Evolutionary conservation across 1,140 invertebrate species (phyloP).

Genomic region (Elysia chlorotica): DNA sequence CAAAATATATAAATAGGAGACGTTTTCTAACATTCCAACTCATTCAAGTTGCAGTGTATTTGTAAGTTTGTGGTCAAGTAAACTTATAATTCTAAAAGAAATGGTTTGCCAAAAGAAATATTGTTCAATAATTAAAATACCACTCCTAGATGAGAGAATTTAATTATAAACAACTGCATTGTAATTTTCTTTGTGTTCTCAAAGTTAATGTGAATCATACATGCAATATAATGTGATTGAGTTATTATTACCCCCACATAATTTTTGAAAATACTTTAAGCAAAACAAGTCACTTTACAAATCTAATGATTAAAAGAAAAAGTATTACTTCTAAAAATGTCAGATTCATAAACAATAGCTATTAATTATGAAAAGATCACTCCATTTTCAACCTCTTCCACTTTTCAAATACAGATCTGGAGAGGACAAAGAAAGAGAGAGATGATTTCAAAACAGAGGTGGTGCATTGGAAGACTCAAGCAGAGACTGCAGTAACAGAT

Average conservation of each 20-base stretch:
- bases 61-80: too few relatives aligned
- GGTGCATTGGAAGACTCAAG: slow-evolving; percentile 30
- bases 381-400: not conserved
- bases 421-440: not conserved
- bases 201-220: not conserved
- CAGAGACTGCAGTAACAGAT: slow-evolving; percentile 28
- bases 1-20: too few relatives aligned
- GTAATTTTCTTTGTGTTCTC: not conserved
- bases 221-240: not conserved
- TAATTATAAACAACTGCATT: too few relatives aligned
- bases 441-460: slow-evolving; percentile 21
- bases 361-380: not conserved
- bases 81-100: too few relatives aligned
- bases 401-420: slow-evolving; percentile 4
- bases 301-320: not conserved
- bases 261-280: not conserved
- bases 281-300: not conserved
- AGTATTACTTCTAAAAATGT: not conserved
- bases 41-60: too few relatives aligned
- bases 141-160: too few relatives aligned
- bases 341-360: not conserved
- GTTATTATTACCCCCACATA: not conserved
- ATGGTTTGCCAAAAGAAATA: too few relatives aligned
- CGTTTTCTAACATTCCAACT: too few relatives aligned
- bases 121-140: too few relatives aligned